Evolutionary conservation across 2,888 invertebrate genomes (phyloP).

Genomic region (Mythimna pallens): DNA sequence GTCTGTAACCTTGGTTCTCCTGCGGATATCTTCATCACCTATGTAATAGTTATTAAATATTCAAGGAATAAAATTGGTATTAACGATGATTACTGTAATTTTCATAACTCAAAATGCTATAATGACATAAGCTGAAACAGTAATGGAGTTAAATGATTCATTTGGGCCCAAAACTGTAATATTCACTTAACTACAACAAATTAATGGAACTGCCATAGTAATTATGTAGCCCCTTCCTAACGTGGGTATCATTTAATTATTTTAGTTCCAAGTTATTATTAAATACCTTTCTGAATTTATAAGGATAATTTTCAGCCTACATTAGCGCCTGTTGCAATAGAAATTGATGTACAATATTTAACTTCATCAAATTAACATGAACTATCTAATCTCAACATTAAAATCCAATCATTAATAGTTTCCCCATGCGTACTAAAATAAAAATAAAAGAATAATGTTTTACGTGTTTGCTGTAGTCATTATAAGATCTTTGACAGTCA

Average conservation of each 20-base stretch:
- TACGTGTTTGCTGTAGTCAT: too few species aligned
- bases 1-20: too few species aligned
- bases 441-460: too few species aligned
- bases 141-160: slow-evolving; percentile 23
- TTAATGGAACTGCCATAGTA: slow-evolving; percentile 41
- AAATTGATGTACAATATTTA: not conserved
- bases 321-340: not conserved
- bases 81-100: not conserved
- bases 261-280: slow-evolving; percentile 37
- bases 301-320: not conserved
- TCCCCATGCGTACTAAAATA: too few species aligned
- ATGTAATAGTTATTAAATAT: not conserved
- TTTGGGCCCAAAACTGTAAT: slow-evolving; percentile 8
- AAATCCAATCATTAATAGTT: too few species aligned
- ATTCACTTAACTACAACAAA: slow-evolving; percentile 32
- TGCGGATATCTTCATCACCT: too few species aligned
- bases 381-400: too few species aligned
- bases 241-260: slow-evolving; percentile 43
- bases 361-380: not conserved
- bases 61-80: not conserved
- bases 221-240: slow-evolving; percentile 41
- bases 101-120: not conserved
- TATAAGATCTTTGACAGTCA: too few species aligned
- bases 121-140: slow-evolving; percentile 14
- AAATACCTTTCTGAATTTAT: slow-evolving; percentile 27